Conservation (phyloP, 2,113 vertebrate species). For the Labeo catla region DNA sequence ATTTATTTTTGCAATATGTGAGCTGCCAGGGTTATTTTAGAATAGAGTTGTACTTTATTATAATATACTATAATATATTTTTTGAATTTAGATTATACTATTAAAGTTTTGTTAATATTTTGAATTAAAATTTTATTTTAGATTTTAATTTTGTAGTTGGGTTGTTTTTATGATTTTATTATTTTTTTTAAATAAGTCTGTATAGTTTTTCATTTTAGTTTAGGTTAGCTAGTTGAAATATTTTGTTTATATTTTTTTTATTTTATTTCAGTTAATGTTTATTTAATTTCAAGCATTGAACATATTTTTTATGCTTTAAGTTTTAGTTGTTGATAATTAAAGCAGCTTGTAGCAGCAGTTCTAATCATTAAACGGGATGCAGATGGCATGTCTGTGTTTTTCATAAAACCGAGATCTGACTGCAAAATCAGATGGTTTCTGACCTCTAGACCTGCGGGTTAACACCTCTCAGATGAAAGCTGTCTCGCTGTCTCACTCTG, state of each 20-base stretch:
- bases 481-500: not conserved
- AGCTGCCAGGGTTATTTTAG: no score
- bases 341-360: not conserved
- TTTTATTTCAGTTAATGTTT: no score
- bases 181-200: no score
- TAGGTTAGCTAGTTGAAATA: not conserved
- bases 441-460: not conserved
- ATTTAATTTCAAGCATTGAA: no score
- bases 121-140: no score
- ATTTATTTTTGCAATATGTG: not conserved
- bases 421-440: not conserved
- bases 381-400: not conserved
- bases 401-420: not conserved
- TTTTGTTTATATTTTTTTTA: not conserved
- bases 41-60: no score
- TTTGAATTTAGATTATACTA: no score
- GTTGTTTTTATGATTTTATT: no score
- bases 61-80: not conserved
- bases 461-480: not conserved
- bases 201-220: not conserved
- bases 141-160: no score
- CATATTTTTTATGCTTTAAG: no score
- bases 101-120: no score
- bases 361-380: not conserved
- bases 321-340: not conserved